Evolutionary conservation across 2,888 invertebrate species (phyloP).

Genomic region (Cepaea hortensis): DNA sequence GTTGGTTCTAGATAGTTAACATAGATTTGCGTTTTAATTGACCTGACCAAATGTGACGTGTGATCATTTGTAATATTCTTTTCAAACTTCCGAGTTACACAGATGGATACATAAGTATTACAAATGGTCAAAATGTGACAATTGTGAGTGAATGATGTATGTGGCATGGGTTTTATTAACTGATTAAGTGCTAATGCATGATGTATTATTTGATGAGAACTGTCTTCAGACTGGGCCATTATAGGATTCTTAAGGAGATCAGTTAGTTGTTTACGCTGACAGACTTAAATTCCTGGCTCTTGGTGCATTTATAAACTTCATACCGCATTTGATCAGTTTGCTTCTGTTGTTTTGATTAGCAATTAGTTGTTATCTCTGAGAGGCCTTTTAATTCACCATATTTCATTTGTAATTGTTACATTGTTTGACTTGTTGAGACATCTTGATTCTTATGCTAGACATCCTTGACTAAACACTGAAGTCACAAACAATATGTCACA

Average conservation of each 20-base stretch:
- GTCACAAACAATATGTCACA: too few species aligned
- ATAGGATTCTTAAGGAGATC: too few species aligned
- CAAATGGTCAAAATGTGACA: not conserved
- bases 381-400: constrained; percentile 25
- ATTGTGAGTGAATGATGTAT: not conserved
- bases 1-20: too few species aligned
- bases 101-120: not conserved
- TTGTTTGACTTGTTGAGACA: constrained; percentile 6
- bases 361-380: constrained; percentile 1
- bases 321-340: constrained; percentile 6
- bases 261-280: too few species aligned
- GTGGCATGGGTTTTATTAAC: too few species aligned
- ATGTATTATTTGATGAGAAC: too few species aligned
- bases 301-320: not conserved
- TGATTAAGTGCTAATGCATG: too few species aligned
- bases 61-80: not conserved
- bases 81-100: not conserved
- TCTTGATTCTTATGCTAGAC: not conserved
- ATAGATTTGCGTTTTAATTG: not conserved
- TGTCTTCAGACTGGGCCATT: too few species aligned
- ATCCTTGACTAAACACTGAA: too few species aligned
- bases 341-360: constrained; percentile 25
- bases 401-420: not conserved
- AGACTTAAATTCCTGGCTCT: not conserved
- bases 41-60: not conserved